Evolutionary conservation across 2,113 vertebrate genomes (phyloP), one percentile per base, ranked within the genome.

Genomic region (Platichthys flesus): DNA sequence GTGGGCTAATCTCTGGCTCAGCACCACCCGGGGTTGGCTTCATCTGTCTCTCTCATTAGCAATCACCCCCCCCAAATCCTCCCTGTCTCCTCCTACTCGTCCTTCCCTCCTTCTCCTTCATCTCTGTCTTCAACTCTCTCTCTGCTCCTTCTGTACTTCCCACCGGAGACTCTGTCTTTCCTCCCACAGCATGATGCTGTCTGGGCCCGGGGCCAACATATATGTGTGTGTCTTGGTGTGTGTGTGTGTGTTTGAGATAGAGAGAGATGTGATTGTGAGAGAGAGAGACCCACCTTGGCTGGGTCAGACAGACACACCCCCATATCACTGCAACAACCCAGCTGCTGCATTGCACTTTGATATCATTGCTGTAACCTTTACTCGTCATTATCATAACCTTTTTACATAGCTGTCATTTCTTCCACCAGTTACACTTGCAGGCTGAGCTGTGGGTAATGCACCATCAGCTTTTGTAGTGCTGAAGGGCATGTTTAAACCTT

Each of bases 281-380:
- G 67, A 61, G 74, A 64, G 67, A 68, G 60, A 83, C 78, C 76
- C 86, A 89, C 88, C 88, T 88, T 87, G 82, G 81, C 70, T 68
- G 65, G 84, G 87, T 91, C 87, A 88, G 76, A 88, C 80, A 69
- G 71, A 85, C 78, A 71, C 81, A 68, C 82, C 74, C 82, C 71
- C 79, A 81, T 87, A 87, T 91, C 85, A 83, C 79, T 65, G 78
- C 84, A 82, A 67, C 40, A 61, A 86, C 85, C 81, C 74, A 67
- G 82, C 89, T 82, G 84, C 78, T 81, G 81, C 82, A 37, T 79
- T n/a, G 28, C 75, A 76, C 89, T 90, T 88, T 90, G 82, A 88
- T 90, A 86, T 91, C 88, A 91, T 87, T 89, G 80, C 82, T 70
- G 65, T 84, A 89, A 91, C 90, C 89, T 91, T 89, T 91, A 68